Evolutionary conservation across 2,888 invertebrate genomes (phyloP).

Genomic region (Tetranychus truncatus): DNA sequence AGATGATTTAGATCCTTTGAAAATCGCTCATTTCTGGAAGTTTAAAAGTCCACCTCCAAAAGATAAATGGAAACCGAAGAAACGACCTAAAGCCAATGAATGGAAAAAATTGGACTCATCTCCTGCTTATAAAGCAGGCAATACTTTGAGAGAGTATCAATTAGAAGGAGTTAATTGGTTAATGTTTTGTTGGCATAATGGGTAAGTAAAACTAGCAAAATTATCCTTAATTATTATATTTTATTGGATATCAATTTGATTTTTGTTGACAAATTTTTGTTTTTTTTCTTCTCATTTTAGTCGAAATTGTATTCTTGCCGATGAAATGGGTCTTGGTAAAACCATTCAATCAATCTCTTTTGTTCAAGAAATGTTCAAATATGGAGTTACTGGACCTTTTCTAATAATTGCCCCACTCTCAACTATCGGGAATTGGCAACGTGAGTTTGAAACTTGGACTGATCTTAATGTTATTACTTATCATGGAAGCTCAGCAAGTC

Average conservation of each 20-base stretch:
- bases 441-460: conserved; percentile 98
- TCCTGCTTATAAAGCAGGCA: conserved; percentile 73
- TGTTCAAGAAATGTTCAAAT: conserved; percentile 68
- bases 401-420: conserved; percentile 96
- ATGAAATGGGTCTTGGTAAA: conserved; percentile 99
- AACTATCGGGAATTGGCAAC: conserved; percentile 98
- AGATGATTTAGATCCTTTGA: conserved; percentile 82
- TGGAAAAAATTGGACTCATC: conserved; percentile 79
- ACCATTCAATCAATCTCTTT: conserved; percentile 98
- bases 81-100: conserved; percentile 55
- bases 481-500: conserved; percentile 82
- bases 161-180: conserved; percentile 97
- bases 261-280: background rate
- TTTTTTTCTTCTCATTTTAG: conserved; percentile 32
- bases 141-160: conserved; percentile 85
- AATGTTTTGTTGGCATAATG: conserved; percentile 90
- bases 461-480: conserved; percentile 96
- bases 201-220: conserved; percentile 33
- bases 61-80: conserved; percentile 68
- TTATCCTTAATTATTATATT: background rate
- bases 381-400: conserved; percentile 86
- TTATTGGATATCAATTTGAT: too few species aligned
- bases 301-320: conserved; percentile 92
- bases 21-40: conserved; percentile 67
- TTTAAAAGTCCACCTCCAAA: conserved; percentile 66